Base-by-base conservation (phyloP, 2,888 invertebrate genomes). In the Halictus ligatus region DNA sequence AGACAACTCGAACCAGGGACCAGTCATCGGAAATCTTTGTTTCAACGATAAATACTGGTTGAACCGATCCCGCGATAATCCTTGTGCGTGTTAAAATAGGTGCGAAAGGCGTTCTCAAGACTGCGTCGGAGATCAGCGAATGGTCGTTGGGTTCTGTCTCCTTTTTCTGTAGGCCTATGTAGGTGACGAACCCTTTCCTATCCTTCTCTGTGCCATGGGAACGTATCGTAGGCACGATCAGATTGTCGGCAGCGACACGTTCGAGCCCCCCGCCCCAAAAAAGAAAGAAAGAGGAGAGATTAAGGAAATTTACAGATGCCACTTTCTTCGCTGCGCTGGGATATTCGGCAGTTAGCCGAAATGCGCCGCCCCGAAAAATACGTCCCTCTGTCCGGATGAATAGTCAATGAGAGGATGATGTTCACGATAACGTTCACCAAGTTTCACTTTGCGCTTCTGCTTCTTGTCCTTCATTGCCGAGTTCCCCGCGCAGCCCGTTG, bases 11-110 rank as follows among this genome's bases (percentile, higher is more conserved):
- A 12, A 58, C 12, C n/a, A 80, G 86, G 86, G 88, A 83, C 35
- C 87, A 78, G 88, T 86, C 89, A 81, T 84, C 82, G 83, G 84
- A 83, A 88, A 82, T 83, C 83, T 88, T 88, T 87, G 87, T 89
- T 88, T 81, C 84, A 81, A 84, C 88, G 88, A 92, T 90, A 92
- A 92, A 92, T 91, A 90, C 78, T 83, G 69, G 75, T 76, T 76
- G 91, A 91, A 91, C 82, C 87, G 78, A 89, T 87, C 86, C 84
- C 18, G 29, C 79, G 92, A 92, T 92, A 92, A 88, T 79, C 48
- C 72, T 84, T 64, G 72, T 64, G 72, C 89, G 90, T 88, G 91
- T 92, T 92, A 91, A 92, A 91, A 91, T 92, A 92, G 91, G 92
- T 91, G 92, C 90, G 92, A 92, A 92, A 91, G 89, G 79, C 76